phyloP scores from a whole-genome alignment of 2,888 invertebrate species.

The Aethes cnicana region DNA sequence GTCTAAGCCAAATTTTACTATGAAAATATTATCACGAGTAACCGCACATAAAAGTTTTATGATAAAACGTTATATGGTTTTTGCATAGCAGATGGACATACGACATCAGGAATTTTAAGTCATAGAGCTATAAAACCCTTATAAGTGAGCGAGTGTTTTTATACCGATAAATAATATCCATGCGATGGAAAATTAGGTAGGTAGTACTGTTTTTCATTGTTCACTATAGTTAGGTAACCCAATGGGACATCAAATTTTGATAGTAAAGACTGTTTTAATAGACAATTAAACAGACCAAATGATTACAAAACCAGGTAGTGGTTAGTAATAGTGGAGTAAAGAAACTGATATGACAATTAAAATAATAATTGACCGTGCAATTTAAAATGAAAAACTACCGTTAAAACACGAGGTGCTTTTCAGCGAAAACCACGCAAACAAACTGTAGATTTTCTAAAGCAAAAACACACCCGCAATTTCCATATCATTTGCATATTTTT shows the following conservation, averaged over 20 bases:
- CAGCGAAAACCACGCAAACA: conserved; percentile 15
- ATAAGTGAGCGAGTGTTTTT: too few species aligned
- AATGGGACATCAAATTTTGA: too few species aligned
- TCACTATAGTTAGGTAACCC: too few species aligned
- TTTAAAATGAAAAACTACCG: background rate
- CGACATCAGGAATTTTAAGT: background rate
- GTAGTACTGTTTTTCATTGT: too few species aligned
- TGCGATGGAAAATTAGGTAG: too few species aligned
- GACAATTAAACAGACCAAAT: too few species aligned
- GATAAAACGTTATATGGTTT: conserved; percentile 28
- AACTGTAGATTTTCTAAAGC: conserved; percentile 30
- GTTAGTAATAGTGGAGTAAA: background rate
- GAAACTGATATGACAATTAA: background rate
- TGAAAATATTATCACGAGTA: conserved; percentile 52
- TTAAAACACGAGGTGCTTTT: background rate
- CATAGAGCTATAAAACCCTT: too few species aligned
- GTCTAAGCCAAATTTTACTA: conserved; percentile 55
- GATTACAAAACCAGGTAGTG: background rate
- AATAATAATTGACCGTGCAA: background rate
- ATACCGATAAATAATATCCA: too few species aligned
- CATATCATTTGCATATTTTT: conserved; percentile 31
- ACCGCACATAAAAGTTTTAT: conserved; percentile 30
- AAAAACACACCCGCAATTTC: conserved; percentile 29
- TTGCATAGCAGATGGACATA: conserved; percentile 2
- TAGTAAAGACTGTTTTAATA: too few species aligned